phyloP scores from a whole-genome alignment of 2,113 vertebrate genomes.

The Gavia stellata region DNA sequence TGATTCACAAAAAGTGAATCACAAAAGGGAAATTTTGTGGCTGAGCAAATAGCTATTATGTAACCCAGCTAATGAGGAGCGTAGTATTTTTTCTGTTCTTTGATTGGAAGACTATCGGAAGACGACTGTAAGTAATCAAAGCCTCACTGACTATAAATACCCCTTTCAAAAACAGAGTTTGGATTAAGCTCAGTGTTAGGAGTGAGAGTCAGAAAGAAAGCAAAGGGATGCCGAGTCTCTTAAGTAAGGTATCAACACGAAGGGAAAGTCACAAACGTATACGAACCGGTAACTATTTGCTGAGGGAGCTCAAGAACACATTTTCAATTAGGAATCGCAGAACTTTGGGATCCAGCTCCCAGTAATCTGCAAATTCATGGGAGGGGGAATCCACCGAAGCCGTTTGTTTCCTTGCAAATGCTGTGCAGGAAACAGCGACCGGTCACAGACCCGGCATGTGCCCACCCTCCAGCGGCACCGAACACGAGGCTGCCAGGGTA shows the following conservation, averaged over 20 bases:
- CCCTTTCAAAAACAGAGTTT: not conserved
- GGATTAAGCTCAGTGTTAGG: not conserved
- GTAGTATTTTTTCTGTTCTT: not conserved
- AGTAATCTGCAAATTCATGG: not conserved
- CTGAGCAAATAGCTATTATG: not conserved
- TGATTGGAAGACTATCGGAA: not conserved
- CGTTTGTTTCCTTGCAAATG: not conserved
- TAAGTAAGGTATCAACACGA: not conserved
- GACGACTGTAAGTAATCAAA: not conserved
- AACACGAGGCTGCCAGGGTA: no score
- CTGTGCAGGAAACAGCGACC: not conserved
- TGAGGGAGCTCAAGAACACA: not conserved
- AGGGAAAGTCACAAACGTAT: not conserved
- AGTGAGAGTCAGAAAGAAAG: not conserved
- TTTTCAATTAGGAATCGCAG: not conserved
- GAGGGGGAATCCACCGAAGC: not conserved
- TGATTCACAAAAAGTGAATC: slow-evolving; percentile 45
- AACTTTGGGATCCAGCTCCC: not conserved
- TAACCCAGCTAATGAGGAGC: not conserved
- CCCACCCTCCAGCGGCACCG: not conserved
- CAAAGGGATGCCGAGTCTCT: not conserved
- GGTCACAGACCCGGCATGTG: no score
- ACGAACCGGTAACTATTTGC: not conserved
- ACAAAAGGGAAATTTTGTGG: not conserved
- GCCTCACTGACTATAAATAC: not conserved